phyloP scores from a whole-genome alignment of 2,888 invertebrate genomes.

The Oasisia sp. region DNA sequence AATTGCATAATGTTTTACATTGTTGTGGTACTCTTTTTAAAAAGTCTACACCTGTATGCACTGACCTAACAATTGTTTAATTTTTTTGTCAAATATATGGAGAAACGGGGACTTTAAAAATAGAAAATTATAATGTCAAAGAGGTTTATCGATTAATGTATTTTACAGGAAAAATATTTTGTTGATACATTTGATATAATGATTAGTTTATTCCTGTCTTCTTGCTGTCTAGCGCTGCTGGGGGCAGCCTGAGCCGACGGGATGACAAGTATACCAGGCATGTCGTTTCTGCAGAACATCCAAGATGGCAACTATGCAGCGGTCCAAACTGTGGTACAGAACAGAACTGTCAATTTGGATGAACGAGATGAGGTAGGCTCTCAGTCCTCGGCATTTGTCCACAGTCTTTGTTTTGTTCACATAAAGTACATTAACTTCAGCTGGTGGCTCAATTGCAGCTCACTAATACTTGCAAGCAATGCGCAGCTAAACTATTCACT shows the following conservation, averaged over 20 bases:
- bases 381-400: background rate
- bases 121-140: too few relatives aligned
- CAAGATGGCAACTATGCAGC: constrained; percentile 76
- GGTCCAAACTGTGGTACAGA: constrained; percentile 82
- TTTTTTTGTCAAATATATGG: too few relatives aligned
- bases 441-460: too few relatives aligned
- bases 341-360: constrained; percentile 86
- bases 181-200: background rate
- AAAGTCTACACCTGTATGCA: too few relatives aligned
- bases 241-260: background rate
- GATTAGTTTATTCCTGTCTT: background rate
- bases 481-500: too few relatives aligned
- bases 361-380: constrained; percentile 84
- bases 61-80: too few relatives aligned
- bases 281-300: constrained; percentile 58
- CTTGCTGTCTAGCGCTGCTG: background rate
- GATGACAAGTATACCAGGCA: constrained; percentile 54
- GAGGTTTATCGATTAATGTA: too few relatives aligned
- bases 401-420: background rate
- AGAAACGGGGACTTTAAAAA: too few relatives aligned
- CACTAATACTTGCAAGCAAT: too few relatives aligned
- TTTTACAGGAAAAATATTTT: background rate
- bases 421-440: background rate
- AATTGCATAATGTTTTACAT: too few relatives aligned
- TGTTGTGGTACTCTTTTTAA: too few relatives aligned